Evolutionary conservation across 2,888 invertebrate species (phyloP), one percentile per base, ranked within the genome.

Genomic region (Lasioglossum calceatum): DNA sequence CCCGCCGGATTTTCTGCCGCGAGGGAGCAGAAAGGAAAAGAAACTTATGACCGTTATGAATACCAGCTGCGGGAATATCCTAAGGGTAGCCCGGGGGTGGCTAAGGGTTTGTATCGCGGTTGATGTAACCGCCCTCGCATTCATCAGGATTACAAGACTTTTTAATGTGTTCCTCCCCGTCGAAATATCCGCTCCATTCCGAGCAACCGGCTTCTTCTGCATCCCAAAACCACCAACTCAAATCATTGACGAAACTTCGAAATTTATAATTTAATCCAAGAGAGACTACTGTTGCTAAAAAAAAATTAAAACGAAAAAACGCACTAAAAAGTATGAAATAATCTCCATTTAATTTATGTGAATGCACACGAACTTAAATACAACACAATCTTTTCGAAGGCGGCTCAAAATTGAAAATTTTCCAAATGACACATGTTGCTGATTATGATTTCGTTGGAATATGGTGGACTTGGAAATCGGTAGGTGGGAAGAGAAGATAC

Each of bases 21-120:
- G 64, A 74, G 36, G 70, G 23, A 50, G 44, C 78, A 76, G 76
- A 81, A 88, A 87, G 80, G 80, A 87, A 78, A 80, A 87, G 84
- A 82, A 87, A 87, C 87, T 87, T 84, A 84, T 72, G 84, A 81
- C 64, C 87, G 78, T 76, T 77, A 87, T 88, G 88, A 87, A 88
- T 87, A 84, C 78, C 87, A 79, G 81, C 80, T 84, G 77, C 58
- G 36, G 19, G 72, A 58, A 54, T 23, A 70, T 19, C 61, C 14
- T 61, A 32, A 47, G 23, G 23, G 36, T 54, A 10, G 54, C 54
- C 10, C 54, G 54, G n/a, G 7, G 58, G 50, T 14, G 50, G 77
- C 14, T 16, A 19, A 72, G 74, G 27, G 84, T 32, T 80, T 84
- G 87, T 87, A 87, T 87, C 84, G 73, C 32, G 61, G 79, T 75